Evolutionary conservation across 2,113 vertebrate species (phyloP), one percentile per base, ranked within the genome.

Genomic region (Epinephelus fuscoguttatus): DNA sequence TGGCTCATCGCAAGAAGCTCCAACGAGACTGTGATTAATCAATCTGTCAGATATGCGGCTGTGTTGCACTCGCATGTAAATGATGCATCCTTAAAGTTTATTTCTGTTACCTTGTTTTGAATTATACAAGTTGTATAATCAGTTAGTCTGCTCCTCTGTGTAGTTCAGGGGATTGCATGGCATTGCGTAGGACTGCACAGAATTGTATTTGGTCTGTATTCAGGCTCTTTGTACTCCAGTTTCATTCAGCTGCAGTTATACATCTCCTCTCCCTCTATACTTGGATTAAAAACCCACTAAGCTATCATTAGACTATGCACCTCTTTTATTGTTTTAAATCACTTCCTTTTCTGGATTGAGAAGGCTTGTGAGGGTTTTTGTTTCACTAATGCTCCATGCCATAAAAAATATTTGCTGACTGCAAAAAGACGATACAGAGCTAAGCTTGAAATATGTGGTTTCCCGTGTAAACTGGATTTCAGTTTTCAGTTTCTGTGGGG

Each of bases 231-330:
- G 69, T 78, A 59, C 67, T 88, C 53, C 17, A 50, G 33, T 77
- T 80, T 79, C 82, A 83, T 82, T 81, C 80, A 78, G 45, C 30
- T 66, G 37, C 21, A 45, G 47, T 71, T 84, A 30, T 68, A 49
- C 15, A 71, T 80, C 68, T 40, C 50, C 60, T 33, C 62, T 82
- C 25, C 15, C 23, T 77, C 75, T 73, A 64, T 77, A 63, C 21
- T 55, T 81, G 73, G 77, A 90, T 88, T 86, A 81, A 82, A 88
- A 85, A 60, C 37, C 72, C 75, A 81, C 85, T 81, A 78, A 87
- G 66, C 68, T 67, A 50, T 78, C 68, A 76, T 71, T 68, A 78
- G 27, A 67, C 50, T 42, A 19, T 67, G 37, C 8, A 64, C 59
- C 74, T 42, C 56, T 11, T 80, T 83, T 75, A 78, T 78, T 78